A percentile compares a stretch with the other conserved stretches of the same genome.
Evolutionary conservation across 2,113 vertebrate genomes (phyloP).

Genomic region (Siniperca knerii): DNA sequence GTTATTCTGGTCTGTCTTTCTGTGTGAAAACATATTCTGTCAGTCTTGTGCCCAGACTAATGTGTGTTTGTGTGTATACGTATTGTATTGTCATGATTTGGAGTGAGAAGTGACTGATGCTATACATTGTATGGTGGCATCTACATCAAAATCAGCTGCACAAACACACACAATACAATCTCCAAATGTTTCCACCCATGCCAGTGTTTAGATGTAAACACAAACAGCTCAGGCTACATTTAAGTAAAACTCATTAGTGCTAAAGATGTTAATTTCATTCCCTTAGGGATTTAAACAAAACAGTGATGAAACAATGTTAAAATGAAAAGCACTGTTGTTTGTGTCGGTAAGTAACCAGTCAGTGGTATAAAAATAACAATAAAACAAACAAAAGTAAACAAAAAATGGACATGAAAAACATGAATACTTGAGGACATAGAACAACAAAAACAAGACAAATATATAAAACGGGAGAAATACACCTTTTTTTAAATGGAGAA

Average conservation of each 20-base stretch:
- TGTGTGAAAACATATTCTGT: not conserved
- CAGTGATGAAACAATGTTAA: not conserved
- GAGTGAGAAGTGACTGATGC: constrained; percentile 7
- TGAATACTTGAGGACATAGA: not conserved
- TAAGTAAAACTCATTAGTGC: constrained; percentile 16
- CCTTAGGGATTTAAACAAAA: not conserved
- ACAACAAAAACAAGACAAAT: not conserved
- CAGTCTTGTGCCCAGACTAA: not conserved
- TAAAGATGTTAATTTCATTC: constrained; percentile 8
- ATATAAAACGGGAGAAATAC: not conserved
- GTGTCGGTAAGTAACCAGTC: not conserved
- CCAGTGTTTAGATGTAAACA: constrained; percentile 20
- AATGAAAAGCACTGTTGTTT: not conserved
- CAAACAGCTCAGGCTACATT: not conserved
- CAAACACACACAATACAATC: not conserved
- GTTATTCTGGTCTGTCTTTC: constrained; percentile 8
- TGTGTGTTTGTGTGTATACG: not conserved
- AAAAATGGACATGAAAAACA: not conserved
- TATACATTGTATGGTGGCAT: not conserved
- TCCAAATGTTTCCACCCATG: not conserved
- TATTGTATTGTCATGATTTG: not conserved
- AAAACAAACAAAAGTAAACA: not conserved
- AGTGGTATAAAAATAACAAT: not conserved
- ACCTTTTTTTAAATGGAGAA: not conserved
- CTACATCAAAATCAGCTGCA: not conserved